These are phyloP conservation scores for Neopipo cinnamomea DNA, from an alignment of 2,113 vertebrate genomes.

Conservation along the genomic window DNA sequence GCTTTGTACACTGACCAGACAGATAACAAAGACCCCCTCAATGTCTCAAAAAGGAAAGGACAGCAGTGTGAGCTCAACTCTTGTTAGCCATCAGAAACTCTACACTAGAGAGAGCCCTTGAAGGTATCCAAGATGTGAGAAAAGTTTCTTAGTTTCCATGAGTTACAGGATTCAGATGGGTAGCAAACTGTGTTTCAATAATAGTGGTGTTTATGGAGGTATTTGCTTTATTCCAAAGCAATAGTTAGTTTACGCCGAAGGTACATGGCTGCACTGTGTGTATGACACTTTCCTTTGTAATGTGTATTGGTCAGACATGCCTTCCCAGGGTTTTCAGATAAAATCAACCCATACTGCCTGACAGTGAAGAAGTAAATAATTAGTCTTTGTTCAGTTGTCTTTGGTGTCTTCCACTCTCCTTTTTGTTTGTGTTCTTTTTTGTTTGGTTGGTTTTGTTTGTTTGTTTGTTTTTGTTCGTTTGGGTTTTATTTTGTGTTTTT, in stretches of 20 bases:
- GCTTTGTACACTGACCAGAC: not conserved
- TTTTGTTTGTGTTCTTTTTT: not conserved
- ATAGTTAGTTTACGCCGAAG: not conserved
- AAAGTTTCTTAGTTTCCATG: not conserved
- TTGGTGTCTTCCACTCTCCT: not conserved
- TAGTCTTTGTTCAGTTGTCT: not conserved
- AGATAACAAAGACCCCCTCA: not conserved
- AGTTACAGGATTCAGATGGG: not conserved
- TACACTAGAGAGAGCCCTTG: not conserved
- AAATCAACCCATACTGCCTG: not conserved
- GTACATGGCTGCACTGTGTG: not conserved
- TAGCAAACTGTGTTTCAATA: not conserved
- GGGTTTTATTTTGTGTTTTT: not conserved
- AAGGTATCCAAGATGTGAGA: not conserved
- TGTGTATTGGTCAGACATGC: not conserved
- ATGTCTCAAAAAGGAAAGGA: not conserved
- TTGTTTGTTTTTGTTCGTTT: not conserved
- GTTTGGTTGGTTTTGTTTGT: not conserved
- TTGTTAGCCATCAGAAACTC: not conserved
- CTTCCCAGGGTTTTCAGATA: not conserved
- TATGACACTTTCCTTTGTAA: not conserved
- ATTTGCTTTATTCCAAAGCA: not conserved
- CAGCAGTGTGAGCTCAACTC: not conserved
- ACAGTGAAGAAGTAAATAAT: not conserved
- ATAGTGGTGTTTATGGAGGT: not conserved